phyloP scores from a whole-genome alignment of 2,113 vertebrate genomes.

The Ciconia maguari region DNA sequence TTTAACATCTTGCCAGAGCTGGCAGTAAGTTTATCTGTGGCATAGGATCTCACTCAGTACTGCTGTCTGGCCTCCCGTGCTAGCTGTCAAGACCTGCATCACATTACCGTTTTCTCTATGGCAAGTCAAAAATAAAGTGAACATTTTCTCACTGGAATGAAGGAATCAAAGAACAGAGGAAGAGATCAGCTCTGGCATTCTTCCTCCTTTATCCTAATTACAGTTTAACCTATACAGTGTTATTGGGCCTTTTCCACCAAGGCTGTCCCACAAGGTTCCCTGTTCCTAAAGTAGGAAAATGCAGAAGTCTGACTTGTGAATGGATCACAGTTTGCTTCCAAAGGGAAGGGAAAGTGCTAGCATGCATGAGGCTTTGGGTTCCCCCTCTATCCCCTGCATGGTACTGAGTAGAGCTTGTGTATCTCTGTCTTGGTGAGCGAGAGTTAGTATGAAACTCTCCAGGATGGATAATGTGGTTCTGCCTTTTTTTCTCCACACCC shows the following conservation, averaged over 20 bases:
- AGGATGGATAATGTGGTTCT: neutral
- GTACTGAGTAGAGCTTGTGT: neutral
- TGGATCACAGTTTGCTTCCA: neutral
- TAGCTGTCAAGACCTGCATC: neutral
- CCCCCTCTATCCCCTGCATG: rapidly evolving
- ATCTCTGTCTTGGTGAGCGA: neutral
- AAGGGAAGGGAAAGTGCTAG: neutral
- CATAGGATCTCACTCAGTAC: neutral
- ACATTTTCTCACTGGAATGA: neutral
- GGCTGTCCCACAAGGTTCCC: neutral
- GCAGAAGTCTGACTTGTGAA: neutral
- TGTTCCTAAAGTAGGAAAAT: neutral
- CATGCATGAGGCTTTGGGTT: neutral
- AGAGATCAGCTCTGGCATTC: neutral
- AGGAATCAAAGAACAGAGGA: neutral
- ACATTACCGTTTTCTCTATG: rapidly evolving
- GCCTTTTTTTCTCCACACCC: neutral
- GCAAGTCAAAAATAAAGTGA: neutral
- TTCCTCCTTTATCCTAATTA: neutral
- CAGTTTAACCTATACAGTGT: neutral
- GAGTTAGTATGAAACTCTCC: neutral
- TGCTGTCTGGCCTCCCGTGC: neutral
- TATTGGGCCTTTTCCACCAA: neutral
- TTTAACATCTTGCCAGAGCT: neutral
- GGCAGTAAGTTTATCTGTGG: neutral